These are phyloP conservation scores for Xiphorhynchus elegans DNA, from an alignment of 2,113 vertebrate species.

Conservation along the genomic window DNA sequence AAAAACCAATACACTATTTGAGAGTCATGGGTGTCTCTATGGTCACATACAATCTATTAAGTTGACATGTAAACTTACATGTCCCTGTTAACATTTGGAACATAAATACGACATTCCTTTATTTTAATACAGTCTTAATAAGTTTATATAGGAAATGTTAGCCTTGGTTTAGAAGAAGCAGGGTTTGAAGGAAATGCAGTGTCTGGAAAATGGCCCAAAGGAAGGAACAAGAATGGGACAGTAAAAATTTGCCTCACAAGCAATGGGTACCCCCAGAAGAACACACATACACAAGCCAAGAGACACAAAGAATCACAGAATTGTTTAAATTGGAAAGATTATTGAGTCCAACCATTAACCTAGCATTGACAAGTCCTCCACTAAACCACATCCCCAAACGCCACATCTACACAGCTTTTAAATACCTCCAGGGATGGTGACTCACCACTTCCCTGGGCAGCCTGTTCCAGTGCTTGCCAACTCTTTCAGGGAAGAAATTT, in stretches of 20 bases:
- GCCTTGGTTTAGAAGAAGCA: background rate
- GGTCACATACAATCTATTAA: background rate
- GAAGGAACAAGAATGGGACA: background rate
- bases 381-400: background rate
- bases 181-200: background rate
- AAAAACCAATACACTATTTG: background rate
- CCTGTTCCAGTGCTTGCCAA: background rate
- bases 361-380: background rate
- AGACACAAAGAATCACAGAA: background rate
- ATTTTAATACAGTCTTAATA: background rate
- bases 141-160: background rate
- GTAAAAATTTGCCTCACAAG: background rate
- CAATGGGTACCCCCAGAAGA: background rate
- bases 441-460: background rate
- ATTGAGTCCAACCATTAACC: background rate
- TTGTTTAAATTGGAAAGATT: background rate
- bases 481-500: background rate
- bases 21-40: background rate
- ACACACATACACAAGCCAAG: background rate
- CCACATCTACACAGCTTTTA: rapidly evolving
- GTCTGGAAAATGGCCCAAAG: background rate
- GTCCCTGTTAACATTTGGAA: background rate
- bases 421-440: background rate
- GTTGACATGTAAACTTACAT: background rate
- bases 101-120: background rate